A percentile compares a stretch with the other conserved stretches of the same genome.
phyloP scores from a whole-genome alignment of 2,797 vertebrate genomes.

The Lithobates pipiens region DNA sequence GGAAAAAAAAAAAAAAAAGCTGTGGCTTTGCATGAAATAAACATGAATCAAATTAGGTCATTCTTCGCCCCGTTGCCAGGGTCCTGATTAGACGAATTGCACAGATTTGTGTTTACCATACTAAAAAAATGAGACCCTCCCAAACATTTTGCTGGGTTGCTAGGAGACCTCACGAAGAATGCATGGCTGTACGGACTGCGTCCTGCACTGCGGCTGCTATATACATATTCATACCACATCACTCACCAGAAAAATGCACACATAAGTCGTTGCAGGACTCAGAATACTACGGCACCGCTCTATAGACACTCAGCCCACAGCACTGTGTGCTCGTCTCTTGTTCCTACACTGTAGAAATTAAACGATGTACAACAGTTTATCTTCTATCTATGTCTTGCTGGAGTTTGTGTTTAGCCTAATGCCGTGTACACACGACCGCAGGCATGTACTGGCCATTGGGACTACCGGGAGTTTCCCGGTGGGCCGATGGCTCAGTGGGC shows the following conservation, averaged over 20 bases:
- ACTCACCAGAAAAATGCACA: background rate
- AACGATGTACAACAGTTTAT: too few relatives aligned
- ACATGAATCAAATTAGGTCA: conserved; percentile 79
- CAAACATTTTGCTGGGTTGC: conserved; percentile 75
- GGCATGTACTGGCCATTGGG: too few relatives aligned
- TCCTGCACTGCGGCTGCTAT: conserved; percentile 63
- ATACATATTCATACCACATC: conserved; percentile 67
- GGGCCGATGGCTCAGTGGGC: too few relatives aligned
- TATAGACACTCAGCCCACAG: too few relatives aligned
- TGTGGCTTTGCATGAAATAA: conserved; percentile 75
- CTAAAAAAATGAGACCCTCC: conserved; percentile 70
- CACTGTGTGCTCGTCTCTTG: too few relatives aligned
- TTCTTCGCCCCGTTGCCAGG: conserved; percentile 68
- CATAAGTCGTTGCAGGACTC: too few relatives aligned
- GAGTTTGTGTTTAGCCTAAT: too few relatives aligned
- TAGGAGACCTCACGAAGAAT: conserved; percentile 74
- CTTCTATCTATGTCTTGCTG: too few relatives aligned
- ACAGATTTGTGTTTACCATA: conserved; percentile 65
- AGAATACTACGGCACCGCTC: too few relatives aligned
- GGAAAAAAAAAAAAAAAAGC: conserved; percentile 69
- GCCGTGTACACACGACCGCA: too few relatives aligned
- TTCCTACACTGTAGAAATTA: too few relatives aligned
- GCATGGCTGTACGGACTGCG: conserved; percentile 72
- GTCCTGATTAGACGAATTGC: conserved; percentile 70
- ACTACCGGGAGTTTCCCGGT: too few relatives aligned